Conservation (phyloP, 1,140 invertebrate genomes). For the Bombus impatiens region DNA sequence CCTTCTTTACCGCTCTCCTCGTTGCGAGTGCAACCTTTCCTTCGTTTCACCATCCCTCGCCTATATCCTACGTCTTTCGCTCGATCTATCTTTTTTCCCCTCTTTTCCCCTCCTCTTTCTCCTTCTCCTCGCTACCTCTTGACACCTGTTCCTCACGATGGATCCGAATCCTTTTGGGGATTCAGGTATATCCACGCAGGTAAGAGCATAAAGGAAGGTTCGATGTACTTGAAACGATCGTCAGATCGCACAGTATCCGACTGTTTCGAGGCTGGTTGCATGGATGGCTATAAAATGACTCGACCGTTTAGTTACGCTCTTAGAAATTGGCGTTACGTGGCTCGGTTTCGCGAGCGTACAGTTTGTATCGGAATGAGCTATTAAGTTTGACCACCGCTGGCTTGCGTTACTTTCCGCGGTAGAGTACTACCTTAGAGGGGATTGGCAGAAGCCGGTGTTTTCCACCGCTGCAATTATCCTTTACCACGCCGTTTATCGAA, state of each 20-base stretch:
- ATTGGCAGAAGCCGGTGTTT: neutral
- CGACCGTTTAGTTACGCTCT: constrained; percentile 30
- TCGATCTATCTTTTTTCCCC: constrained; percentile 39
- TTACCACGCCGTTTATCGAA: constrained; percentile 43
- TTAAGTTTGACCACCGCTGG: neutral
- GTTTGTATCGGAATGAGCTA: neutral
- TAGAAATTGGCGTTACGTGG: constrained; percentile 23
- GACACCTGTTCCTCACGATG: constrained; percentile 67
- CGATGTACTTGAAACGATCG: constrained; percentile 47
- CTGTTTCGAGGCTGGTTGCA: neutral
- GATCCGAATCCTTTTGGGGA: constrained; percentile 63
- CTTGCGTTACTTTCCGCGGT: neutral
- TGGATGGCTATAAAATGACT: neutral
- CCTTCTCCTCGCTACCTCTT: constrained; percentile 52
- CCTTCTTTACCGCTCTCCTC: neutral
- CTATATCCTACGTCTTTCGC: constrained; percentile 8
- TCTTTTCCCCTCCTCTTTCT: neutral
- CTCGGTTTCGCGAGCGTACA: neutral
- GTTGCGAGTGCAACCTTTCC: neutral
- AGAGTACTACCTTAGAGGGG: neutral
- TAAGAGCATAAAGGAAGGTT: constrained; percentile 48
- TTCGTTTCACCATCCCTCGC: constrained; percentile 3
- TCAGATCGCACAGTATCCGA: constrained; percentile 5
- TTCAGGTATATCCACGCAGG: constrained; percentile 61
- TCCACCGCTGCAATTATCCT: constrained; percentile 23